Evolutionary conservation across 2,888 invertebrate species (phyloP).

Genomic region (Amphipyra tragopoginis): DNA sequence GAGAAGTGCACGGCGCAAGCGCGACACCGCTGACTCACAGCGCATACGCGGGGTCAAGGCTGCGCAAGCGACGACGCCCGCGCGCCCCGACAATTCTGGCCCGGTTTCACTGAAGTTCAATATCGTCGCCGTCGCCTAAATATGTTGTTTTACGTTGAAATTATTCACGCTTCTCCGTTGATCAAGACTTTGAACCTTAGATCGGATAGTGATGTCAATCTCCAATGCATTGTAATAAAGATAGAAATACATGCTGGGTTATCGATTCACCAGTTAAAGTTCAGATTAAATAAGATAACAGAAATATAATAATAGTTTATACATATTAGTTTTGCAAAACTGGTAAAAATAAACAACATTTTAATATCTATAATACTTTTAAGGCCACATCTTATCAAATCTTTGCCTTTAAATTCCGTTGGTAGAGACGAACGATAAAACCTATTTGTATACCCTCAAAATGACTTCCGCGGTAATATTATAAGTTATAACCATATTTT

Average conservation of each 20-base stretch:
- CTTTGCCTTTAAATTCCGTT: conserved; percentile 8
- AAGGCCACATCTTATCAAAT: conserved; percentile 17
- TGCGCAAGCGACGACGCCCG: conserved; percentile 66
- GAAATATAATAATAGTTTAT: no score
- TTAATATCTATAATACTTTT: not conserved
- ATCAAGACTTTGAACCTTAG: conserved; percentile 28
- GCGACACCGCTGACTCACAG: conserved; percentile 71
- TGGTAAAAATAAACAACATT: not conserved
- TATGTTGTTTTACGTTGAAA: conserved; percentile 46
- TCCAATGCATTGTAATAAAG: not conserved
- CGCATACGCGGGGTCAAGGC: conserved; percentile 75
- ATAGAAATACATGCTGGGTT: not conserved
- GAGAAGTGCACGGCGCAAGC: conserved; percentile 59
- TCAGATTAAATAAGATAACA: not conserved
- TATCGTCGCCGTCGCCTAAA: conserved; percentile 66
- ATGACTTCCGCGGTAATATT: conserved; percentile 52
- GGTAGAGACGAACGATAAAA: conserved; percentile 31
- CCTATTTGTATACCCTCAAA: conserved; percentile 42
- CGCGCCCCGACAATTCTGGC: conserved; percentile 69
- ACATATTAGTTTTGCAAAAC: not conserved
- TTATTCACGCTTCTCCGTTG: conserved; percentile 30
- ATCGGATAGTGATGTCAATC: not conserved
- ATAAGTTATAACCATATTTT: conserved; percentile 44
- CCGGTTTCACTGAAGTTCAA: conserved; percentile 77
- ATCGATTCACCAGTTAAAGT: not conserved